Evolutionary conservation across 2,888 invertebrate genomes (phyloP), one percentile per base, ranked within the genome.

Genomic region (Cordilura impudica): DNA sequence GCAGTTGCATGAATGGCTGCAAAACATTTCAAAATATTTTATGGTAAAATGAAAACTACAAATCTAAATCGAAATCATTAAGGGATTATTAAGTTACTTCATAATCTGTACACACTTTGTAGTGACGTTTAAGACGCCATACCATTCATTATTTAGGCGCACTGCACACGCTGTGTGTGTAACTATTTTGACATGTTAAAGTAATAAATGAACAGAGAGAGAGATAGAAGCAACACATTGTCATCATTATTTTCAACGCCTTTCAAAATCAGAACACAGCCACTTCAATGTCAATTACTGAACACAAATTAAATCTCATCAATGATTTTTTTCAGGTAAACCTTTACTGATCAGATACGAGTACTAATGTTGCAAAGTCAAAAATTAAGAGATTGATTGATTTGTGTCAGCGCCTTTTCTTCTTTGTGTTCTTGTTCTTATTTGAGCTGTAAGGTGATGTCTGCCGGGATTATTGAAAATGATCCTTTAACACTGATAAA

Each of bases 161-260:
- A 51, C 56, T 39, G 2, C n/a, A 49, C 18, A 58, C n/a, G 10
- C 49, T 21, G 14, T 1, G 26, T 49, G 63, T 51, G 63, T 63
- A 61, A 54, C 26, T 23, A 63, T 35, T 66, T 71, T 39, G 6
- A 54, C 49, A 31, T 29, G 53, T 23, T 21, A 43, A 12, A 29
- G 14, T 4, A 23, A 4, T 16, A 35, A 31, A 12, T 12, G 16
- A 18, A 16, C 21, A 29, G 26, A 45, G 12, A 61, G 35, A 60
- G 35, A 63, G 16, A 45, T 49, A 8, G 49, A 67, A 35, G 60
- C 56, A 75, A 75, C 75, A 72, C 35, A 39, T 39, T 75, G 75
- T 79, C 79, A 69, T 79, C 79, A 56, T 71, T 67, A 49, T 56
- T 72, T 75, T 79, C 75, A 71, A 79, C 79, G 79, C 79, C 67